A percentile compares a stretch with the other conserved stretches of the same genome.
These are phyloP conservation scores for Eulithis testata DNA, from an alignment of 2,888 invertebrate genomes.

Conservation along the genomic window DNA sequence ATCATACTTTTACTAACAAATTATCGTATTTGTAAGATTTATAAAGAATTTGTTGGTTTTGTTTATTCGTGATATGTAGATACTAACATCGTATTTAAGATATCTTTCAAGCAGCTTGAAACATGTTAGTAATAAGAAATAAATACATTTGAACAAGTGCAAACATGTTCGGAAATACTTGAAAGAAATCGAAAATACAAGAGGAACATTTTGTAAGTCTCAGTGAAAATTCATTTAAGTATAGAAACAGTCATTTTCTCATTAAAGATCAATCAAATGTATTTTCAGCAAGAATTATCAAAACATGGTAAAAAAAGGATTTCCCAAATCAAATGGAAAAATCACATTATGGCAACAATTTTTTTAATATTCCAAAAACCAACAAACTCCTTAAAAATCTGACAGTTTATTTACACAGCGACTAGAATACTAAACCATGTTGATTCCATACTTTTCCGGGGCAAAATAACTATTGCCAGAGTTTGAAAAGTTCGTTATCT, in stretches of 20 bases:
- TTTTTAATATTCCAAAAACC: slow-evolving; percentile 27
- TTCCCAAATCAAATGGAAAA: not conserved
- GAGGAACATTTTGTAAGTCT: slow-evolving; percentile 22
- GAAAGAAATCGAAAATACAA: slow-evolving; percentile 51
- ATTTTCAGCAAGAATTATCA: slow-evolving; percentile 34
- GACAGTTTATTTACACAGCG: slow-evolving; percentile 51
- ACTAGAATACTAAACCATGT: slow-evolving; percentile 83
- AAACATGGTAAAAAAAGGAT: slow-evolving; percentile 1
- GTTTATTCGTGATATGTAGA: slow-evolving; percentile 58
- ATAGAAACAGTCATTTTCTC: slow-evolving; percentile 1
- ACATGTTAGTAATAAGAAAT: slow-evolving; percentile 41
- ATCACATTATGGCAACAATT: not conserved
- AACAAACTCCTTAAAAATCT: slow-evolving; percentile 40
- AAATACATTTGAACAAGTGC: slow-evolving; percentile 37
- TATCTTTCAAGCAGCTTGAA: slow-evolving; percentile 45
- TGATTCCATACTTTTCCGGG: slow-evolving; percentile 81
- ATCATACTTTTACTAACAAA: slow-evolving; percentile 36
- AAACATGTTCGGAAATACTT: slow-evolving; percentile 33
- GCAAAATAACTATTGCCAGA: slow-evolving; percentile 80
- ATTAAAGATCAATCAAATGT: slow-evolving; percentile 19
- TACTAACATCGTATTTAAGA: slow-evolving; percentile 57
- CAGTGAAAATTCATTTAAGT: slow-evolving; percentile 28
- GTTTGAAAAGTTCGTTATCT: slow-evolving; percentile 82
- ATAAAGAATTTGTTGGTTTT: slow-evolving; percentile 54
- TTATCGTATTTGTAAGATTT: slow-evolving; percentile 43